A percentile compares a stretch with the other conserved stretches of the same genome.
These are phyloP conservation scores for Coregonus ussuriensis DNA, from an alignment of 2,797 vertebrate genomes.

Conservation along the genomic window DNA sequence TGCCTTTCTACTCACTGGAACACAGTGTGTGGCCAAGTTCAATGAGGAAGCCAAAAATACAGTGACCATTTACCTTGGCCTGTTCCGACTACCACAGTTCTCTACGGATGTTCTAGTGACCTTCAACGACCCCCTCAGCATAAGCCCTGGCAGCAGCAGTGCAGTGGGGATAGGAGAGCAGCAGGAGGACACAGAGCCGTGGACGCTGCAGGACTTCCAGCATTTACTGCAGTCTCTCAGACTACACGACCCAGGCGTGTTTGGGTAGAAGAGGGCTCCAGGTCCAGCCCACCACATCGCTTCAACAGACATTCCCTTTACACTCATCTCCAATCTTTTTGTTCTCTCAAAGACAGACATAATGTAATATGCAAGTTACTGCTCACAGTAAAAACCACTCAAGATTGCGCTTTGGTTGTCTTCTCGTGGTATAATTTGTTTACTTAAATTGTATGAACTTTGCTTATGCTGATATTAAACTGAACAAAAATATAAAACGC, in stretches of 20 bases:
- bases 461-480: too few species aligned
- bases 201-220: slow-evolving; percentile 81
- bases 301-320: background rate
- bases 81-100: slow-evolving; percentile 83
- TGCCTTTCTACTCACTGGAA: slow-evolving; percentile 82
- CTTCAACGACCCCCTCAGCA: slow-evolving; percentile 84
- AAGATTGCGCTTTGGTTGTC: background rate
- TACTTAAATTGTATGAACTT: background rate
- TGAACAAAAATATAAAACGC: too few species aligned
- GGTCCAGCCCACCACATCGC: background rate
- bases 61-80: slow-evolving; percentile 77
- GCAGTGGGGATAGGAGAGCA: slow-evolving; percentile 33
- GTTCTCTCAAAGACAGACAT: background rate
- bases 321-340: background rate
- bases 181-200: slow-evolving; percentile 53
- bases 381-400: background rate
- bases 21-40: slow-evolving; percentile 84
- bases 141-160: slow-evolving; percentile 73
- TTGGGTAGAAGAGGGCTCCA: slow-evolving; percentile 70
- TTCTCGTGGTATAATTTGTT: background rate
- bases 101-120: slow-evolving; percentile 86
- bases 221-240: slow-evolving; percentile 74
- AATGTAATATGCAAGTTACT: background rate
- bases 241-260: slow-evolving; percentile 82
- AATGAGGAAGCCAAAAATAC: slow-evolving; percentile 83